These are phyloP conservation scores for Himalopsyche japonica DNA, from an alignment of 2,888 invertebrate genomes.

Conservation along the genomic window DNA sequence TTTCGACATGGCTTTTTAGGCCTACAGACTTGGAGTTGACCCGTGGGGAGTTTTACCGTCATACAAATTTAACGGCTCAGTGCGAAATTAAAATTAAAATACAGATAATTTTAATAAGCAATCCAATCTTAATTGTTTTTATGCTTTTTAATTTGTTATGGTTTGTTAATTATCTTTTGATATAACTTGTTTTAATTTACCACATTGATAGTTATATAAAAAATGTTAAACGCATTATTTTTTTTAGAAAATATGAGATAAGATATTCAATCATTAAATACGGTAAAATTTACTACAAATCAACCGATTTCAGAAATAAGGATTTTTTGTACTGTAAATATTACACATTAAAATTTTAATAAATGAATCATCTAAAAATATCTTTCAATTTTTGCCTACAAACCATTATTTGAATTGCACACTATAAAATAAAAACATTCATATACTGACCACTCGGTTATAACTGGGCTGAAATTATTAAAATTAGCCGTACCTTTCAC, in stretches of 20 bases:
- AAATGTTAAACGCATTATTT: no score
- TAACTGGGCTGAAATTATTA: not conserved
- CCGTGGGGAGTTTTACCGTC: not conserved
- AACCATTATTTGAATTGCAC: not conserved
- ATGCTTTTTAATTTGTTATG: not conserved
- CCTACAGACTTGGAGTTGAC: conserved; percentile 16
- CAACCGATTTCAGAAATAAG: no score
- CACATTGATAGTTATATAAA: no score
- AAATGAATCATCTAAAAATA: no score
- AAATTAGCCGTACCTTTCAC: not conserved
- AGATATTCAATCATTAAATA: no score
- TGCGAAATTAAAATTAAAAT: not conserved
- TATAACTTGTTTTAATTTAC: no score
- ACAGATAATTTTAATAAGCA: not conserved
- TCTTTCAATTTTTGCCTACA: no score
- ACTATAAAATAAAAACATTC: not conserved
- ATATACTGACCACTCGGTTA: not conserved
- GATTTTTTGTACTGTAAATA: no score
- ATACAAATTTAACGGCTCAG: not conserved
- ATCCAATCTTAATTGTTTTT: not conserved
- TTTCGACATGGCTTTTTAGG: conserved; percentile 23
- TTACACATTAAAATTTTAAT: no score
- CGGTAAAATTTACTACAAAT: no score
- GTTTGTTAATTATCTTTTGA: not conserved
- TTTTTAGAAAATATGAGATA: no score